Conservation (phyloP, 2,888 invertebrate genomes). For the Altica lythri region DNA sequence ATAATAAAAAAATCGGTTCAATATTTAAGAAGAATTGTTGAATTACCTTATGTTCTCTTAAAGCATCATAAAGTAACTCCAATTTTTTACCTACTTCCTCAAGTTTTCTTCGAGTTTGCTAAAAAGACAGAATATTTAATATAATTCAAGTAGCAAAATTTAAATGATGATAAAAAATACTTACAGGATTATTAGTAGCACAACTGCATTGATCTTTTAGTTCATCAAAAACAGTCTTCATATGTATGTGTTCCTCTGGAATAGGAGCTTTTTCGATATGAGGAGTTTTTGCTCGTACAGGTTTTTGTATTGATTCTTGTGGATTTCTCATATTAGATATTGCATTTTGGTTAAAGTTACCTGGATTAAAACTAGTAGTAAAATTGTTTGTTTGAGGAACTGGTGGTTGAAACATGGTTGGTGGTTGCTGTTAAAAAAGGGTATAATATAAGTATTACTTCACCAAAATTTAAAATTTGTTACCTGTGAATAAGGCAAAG, state of each 20-base stretch:
- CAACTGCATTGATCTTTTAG: constrained; percentile 72
- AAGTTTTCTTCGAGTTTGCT: constrained; percentile 91
- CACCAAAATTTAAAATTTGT: constrained; percentile 11
- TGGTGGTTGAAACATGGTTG: constrained; percentile 29
- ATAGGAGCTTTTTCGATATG: constrained; percentile 74
- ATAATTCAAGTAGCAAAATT: neutral
- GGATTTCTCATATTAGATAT: constrained; percentile 39
- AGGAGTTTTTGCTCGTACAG: constrained; percentile 59
- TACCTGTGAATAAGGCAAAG: constrained; percentile 17
- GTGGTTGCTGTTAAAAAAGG: constrained; percentile 28
- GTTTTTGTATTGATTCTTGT: constrained; percentile 50
- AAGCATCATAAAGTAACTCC: constrained; percentile 84
- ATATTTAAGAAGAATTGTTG: neutral
- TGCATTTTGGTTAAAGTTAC: constrained; percentile 44
- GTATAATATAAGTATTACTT: neutral
- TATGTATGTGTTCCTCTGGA: constrained; percentile 75
- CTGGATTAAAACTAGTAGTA: constrained; percentile 43
- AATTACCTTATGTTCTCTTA: constrained; percentile 63
- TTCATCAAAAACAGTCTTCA: constrained; percentile 81
- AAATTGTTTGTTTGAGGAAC: constrained; percentile 29
- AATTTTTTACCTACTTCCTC: constrained; percentile 87
- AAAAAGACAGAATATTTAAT: constrained; percentile 43
- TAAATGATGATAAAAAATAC: constrained; percentile 38
- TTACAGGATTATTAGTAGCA: constrained; percentile 78
- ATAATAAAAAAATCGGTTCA: neutral